These are phyloP conservation scores for Pteropus alecto DNA, from an alignment of 2,113 vertebrate genomes.

Conservation along the genomic window DNA sequence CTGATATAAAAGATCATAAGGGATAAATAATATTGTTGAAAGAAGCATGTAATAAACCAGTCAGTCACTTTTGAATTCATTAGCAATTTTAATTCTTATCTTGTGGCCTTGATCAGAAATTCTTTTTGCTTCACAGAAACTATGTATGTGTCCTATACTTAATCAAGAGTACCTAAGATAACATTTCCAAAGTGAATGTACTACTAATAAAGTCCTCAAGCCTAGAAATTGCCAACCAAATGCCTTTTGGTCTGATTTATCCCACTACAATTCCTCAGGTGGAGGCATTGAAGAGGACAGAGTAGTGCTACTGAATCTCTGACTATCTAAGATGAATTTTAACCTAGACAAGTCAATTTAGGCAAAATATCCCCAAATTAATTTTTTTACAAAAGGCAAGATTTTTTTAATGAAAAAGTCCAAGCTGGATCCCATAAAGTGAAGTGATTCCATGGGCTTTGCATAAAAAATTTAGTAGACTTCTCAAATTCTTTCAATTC, in stretches of 20 bases:
- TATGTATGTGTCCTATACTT: background rate
- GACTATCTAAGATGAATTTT: background rate
- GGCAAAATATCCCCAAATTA: background rate
- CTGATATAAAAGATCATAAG: background rate
- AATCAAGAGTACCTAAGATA: background rate
- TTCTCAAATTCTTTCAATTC: background rate
- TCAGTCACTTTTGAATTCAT: background rate
- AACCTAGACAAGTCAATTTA: background rate
- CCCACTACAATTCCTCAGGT: background rate
- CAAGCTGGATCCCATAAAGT: background rate
- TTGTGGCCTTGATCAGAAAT: background rate
- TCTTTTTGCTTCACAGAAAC: background rate
- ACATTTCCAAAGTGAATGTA: background rate
- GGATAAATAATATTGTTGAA: background rate
- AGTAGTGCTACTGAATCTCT: background rate
- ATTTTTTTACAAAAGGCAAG: background rate
- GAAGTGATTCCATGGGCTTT: constrained; percentile 3
- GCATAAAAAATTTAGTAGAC: background rate
- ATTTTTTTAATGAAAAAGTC: background rate
- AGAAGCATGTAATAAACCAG: background rate
- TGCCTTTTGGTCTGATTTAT: background rate
- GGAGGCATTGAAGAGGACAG: background rate
- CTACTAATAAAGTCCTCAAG: background rate
- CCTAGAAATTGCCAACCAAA: background rate
- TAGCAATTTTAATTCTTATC: background rate